Base-by-base conservation (phyloP, 2,888 invertebrate species). In the Drosophila suboccidentalis region DNA sequence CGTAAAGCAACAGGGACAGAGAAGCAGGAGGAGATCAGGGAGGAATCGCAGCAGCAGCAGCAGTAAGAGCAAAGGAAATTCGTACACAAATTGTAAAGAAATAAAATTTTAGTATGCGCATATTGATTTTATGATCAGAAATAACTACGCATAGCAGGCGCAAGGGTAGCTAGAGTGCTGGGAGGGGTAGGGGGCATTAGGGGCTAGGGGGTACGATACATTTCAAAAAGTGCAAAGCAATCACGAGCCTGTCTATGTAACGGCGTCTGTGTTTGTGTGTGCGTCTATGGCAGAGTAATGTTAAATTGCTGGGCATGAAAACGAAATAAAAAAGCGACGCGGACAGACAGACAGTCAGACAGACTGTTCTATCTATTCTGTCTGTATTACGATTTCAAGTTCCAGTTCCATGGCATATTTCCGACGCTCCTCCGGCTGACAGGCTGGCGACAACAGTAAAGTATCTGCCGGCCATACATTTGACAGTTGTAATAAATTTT, bases 91-190 rank as follows among this genome's bases (percentile, higher is more conserved):
- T 87, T 89, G 84, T 82, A 82, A 84, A 79, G 87, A 78, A 90
- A 89, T 90, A 89, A 90, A 89, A 88, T 88, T 90, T 88, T 87
- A 90, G 85, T 87, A 85, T 89, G 86, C 90, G 87, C 89, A 90
- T 89, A 90, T 89, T 90, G 87, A 89, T 89, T 89, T 89, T 89
- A 89, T 89, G 86, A 84, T 86, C 87, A 83, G 78, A 82, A 89
- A 81, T 79, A 88, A 87, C 84, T 84, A 84, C 85, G 83, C 87
- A 84, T 64, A 84, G 87, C 57, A 49, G 72, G 58, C 53, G 15
- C 32, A 32, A n/a, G 32, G 17, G 46, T 19, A 29, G 43, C 36
- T 38, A 44, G 50, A 8, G 51, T 43, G 32, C 36, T 17, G 58
- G 29, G 26, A 11, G 26, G 6, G 32, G 9, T 19, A 11, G 44